These are phyloP conservation scores for Lathronympha strigana DNA, from an alignment of 2,888 invertebrate genomes.

Conservation along the genomic window DNA sequence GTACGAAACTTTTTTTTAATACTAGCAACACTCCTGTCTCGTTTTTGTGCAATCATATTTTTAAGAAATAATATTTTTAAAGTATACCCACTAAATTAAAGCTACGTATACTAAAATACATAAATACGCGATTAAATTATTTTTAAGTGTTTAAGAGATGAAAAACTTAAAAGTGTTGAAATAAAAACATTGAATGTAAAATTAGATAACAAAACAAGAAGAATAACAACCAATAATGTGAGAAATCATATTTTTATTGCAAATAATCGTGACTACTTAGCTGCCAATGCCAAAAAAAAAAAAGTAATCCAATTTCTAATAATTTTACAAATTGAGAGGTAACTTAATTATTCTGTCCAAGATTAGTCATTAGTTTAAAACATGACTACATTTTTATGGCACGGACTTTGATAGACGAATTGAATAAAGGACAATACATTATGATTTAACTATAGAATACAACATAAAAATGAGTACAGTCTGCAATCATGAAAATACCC, in stretches of 20 bases:
- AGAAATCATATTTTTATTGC: conserved; percentile 51
- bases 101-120: conserved; percentile 76
- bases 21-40: conserved; percentile 66
- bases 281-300: conserved; percentile 40
- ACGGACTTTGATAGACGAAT: conserved; percentile 27
- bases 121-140: conserved; percentile 75
- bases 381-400: conserved; percentile 40
- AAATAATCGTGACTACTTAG: conserved; percentile 41
- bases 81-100: conserved; percentile 73
- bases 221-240: conserved; percentile 73
- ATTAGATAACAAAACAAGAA: conserved; percentile 80
- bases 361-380: conserved; percentile 21
- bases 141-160: conserved; percentile 58
- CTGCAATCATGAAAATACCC: conserved; percentile 18
- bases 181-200: conserved; percentile 72
- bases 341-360: conserved; percentile 32
- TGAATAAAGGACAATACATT: conserved; percentile 13
- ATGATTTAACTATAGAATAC: conserved; percentile 5
- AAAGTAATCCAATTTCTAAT: neutral
- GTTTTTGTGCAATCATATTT: conserved; percentile 58
- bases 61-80: conserved; percentile 57
- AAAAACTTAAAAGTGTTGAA: conserved; percentile 61
- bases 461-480: conserved; percentile 17
- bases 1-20: conserved; percentile 54
- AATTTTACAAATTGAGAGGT: conserved; percentile 7